Conservation (phyloP, 2,113 vertebrate genomes). For the Fulica atra region DNA sequence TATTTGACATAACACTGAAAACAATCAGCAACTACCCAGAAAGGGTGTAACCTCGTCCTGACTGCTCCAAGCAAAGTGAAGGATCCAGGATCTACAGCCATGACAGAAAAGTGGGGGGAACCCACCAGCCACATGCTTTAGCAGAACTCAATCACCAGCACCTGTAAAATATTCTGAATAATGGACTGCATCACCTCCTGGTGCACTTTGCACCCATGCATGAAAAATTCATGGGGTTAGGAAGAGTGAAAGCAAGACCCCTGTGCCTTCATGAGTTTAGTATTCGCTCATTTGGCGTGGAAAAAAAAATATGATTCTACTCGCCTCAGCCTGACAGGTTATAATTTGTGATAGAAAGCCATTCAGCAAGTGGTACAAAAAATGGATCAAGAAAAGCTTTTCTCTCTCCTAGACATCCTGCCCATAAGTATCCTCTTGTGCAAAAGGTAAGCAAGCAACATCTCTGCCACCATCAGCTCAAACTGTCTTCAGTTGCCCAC, state of each 20-base stretch:
- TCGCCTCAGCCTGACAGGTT: background rate
- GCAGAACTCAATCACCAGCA: background rate
- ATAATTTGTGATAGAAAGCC: background rate
- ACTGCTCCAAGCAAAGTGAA: background rate
- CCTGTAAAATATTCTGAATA: background rate
- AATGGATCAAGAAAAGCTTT: background rate
- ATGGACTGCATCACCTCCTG: background rate
- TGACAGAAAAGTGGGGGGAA: background rate
- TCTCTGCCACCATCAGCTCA: background rate
- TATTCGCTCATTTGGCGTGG: background rate
- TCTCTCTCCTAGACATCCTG: background rate
- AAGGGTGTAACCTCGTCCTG: background rate
- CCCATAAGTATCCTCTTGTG: background rate
- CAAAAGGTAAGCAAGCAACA: background rate
- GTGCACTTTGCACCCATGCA: accelerated
- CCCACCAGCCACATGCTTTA: background rate
- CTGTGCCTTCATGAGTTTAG: background rate
- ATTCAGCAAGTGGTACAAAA: background rate
- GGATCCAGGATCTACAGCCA: background rate
- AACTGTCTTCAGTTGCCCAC: background rate
- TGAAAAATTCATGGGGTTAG: background rate
- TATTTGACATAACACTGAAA: background rate
- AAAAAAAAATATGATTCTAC: background rate
- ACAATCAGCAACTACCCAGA: background rate
- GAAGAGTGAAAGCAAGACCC: background rate